Conservation (phyloP, 2,888 invertebrate genomes). For the Abrostola tripartita region DNA sequence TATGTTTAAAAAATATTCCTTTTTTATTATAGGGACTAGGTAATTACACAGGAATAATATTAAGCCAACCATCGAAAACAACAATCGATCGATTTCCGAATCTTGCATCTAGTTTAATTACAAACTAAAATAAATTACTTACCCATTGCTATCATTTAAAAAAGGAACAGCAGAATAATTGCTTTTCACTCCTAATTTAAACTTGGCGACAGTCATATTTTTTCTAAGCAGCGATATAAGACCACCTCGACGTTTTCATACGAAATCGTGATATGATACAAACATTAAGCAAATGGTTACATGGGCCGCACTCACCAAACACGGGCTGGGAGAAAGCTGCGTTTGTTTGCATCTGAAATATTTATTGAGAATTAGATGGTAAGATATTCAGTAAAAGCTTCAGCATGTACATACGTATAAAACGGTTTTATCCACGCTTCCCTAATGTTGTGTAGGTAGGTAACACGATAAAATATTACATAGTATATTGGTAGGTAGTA, state of each 20-base stretch:
- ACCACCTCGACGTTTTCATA: slow-evolving; percentile 57
- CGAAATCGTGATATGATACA: slow-evolving; percentile 64
- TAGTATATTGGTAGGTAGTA: no score
- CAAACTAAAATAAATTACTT: no score
- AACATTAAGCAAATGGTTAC: slow-evolving; percentile 66
- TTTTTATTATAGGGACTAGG: no score
- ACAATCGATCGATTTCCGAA: neutral
- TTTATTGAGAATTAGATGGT: slow-evolving; percentile 45
- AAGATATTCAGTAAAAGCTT: slow-evolving; percentile 13
- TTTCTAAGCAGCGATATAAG: slow-evolving; percentile 23
- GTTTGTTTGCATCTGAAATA: slow-evolving; percentile 50
- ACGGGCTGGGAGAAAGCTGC: slow-evolving; percentile 47
- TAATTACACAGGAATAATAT: no score
- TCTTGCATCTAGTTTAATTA: neutral
- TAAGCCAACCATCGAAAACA: no score
- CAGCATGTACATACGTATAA: neutral
- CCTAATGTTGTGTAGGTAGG: no score
- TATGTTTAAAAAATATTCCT: no score
- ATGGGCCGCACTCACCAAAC: slow-evolving; percentile 44
- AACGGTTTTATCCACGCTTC: neutral
- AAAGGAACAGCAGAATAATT: neutral
- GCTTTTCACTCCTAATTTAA: neutral
- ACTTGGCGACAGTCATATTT: slow-evolving; percentile 11
- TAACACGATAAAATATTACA: no score
- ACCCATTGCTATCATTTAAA: neutral